phyloP scores from a whole-genome alignment of 2,113 vertebrate species.

The Pavo muticus region DNA sequence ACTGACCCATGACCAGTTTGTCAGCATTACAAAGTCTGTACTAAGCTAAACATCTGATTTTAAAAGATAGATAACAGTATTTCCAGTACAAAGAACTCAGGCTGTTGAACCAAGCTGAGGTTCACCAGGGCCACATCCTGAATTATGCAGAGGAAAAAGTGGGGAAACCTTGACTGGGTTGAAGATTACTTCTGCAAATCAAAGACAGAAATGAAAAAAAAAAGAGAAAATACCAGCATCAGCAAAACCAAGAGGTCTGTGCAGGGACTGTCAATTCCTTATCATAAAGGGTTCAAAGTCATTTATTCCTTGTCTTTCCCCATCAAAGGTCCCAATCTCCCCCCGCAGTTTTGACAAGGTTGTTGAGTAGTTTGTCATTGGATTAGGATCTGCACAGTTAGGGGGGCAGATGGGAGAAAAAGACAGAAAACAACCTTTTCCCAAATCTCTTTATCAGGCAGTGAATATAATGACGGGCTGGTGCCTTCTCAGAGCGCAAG shows the following conservation, averaged over 20 bases:
- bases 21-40: neutral
- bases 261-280: neutral
- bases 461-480: neutral
- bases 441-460: slow-evolving; percentile 9
- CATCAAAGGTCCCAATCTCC: accelerated
- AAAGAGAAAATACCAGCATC: neutral
- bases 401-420: neutral
- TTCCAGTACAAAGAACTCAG: neutral
- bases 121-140: neutral
- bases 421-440: neutral
- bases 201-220: neutral
- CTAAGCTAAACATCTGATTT: neutral
- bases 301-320: neutral
- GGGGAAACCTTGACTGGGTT: neutral
- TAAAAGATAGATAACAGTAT: neutral
- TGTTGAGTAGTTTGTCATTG: neutral
- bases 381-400: neutral
- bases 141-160: accelerated
- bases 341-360: neutral
- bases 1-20: neutral
- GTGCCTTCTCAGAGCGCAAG: neutral
- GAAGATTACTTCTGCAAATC: neutral
- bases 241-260: slow-evolving; percentile 38
- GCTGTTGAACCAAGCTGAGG: neutral
- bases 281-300: slow-evolving; percentile 27